Percentiles rank a stretch among this genome's conserved stretches.
These are phyloP conservation scores for Apteryx mantelli DNA, from an alignment of 2,113 vertebrate genomes.

Conservation along the genomic window DNA sequence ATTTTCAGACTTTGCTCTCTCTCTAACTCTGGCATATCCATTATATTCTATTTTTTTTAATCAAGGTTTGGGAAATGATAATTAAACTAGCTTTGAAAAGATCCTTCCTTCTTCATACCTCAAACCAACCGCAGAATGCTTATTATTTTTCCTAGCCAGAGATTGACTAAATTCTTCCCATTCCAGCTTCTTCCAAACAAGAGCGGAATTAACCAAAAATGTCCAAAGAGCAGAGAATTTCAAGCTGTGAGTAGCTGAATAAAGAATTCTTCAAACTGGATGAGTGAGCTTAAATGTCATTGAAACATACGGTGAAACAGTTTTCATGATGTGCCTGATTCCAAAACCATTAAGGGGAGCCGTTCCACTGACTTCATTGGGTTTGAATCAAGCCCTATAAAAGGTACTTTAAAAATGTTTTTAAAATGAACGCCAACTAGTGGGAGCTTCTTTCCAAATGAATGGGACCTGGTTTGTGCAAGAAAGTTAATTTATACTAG, in stretches of 20 bases:
- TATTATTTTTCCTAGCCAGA: not conserved
- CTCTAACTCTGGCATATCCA: not conserved
- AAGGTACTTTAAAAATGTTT: slow-evolving; percentile 20
- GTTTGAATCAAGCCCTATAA: not conserved
- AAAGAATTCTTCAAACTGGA: not conserved
- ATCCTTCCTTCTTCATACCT: not conserved
- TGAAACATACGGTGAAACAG: slow-evolving; percentile 31
- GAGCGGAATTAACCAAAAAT: not conserved
- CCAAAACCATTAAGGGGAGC: slow-evolving; percentile 2
- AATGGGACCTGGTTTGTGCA: not conserved
- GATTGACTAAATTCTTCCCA: not conserved
- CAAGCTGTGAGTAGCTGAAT: slow-evolving; percentile 35
- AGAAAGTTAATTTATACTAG: not conserved
- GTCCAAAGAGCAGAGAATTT: not conserved
- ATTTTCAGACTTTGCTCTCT: not conserved
- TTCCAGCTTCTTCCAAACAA: not conserved
- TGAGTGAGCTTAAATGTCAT: not conserved
- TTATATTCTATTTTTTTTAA: not conserved
- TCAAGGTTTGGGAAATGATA: not conserved
- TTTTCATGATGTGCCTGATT: not conserved
- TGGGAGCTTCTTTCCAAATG: not conserved
- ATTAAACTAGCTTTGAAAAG: not conserved
- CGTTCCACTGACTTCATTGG: slow-evolving; percentile 46
- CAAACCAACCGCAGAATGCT: not conserved
- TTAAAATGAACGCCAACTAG: not conserved